Conservation (phyloP, 2,797 vertebrate genomes). For the Iguana delicatissima region DNA sequence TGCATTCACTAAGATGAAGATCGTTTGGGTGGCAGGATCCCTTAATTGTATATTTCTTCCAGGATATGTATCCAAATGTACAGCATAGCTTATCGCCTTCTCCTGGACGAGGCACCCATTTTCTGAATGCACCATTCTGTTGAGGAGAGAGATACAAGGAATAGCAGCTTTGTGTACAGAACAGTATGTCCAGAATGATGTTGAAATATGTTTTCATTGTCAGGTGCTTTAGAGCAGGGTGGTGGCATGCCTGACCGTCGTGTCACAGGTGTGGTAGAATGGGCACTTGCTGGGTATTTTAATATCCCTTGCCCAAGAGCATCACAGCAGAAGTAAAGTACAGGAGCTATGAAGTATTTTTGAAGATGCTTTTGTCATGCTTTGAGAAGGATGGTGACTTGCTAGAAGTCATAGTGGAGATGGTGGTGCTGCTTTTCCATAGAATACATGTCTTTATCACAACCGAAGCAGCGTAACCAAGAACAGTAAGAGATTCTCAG, state of each 20-base stretch:
- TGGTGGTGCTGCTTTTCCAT: background rate
- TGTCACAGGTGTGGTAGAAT: background rate
- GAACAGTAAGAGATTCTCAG: background rate
- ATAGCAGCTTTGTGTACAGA: slow-evolving; percentile 29
- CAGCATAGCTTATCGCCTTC: slow-evolving; percentile 34
- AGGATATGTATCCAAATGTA: slow-evolving; percentile 28
- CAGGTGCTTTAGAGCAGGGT: background rate
- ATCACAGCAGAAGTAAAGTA: background rate
- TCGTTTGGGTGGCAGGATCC: slow-evolving; percentile 23
- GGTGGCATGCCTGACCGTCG: background rate
- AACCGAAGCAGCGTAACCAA: background rate
- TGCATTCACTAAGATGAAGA: slow-evolving; percentile 45
- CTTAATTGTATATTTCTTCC: slow-evolving; percentile 31
- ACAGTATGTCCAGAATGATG: background rate
- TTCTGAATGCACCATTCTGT: slow-evolving; percentile 33
- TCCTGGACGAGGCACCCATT: slow-evolving; percentile 32
- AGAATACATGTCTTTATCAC: background rate
- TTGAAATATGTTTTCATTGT: background rate
- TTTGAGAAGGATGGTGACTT: background rate
- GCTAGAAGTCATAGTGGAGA: background rate
- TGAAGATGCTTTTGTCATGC: background rate
- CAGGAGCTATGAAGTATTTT: background rate
- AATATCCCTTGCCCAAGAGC: background rate
- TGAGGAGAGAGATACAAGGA: background rate
- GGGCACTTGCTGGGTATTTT: background rate